These are phyloP conservation scores for Mystacides longicornis DNA, from an alignment of 2,888 invertebrate genomes.

Conservation along the genomic window DNA sequence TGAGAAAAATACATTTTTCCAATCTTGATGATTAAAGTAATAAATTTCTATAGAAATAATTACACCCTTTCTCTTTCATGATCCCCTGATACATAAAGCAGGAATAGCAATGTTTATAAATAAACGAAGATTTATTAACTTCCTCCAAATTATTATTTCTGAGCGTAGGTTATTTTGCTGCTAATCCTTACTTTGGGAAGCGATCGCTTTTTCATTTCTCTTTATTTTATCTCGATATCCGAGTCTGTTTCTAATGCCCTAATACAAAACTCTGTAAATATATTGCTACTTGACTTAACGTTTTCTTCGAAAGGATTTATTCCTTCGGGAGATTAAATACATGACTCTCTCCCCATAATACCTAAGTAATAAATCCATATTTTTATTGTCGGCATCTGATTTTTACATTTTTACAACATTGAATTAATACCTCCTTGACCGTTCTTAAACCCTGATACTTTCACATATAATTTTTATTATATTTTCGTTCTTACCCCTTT, in stretches of 20 bases:
- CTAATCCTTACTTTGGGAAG: background rate
- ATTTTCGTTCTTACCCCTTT: background rate
- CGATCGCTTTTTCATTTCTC: background rate
- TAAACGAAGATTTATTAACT: too few species aligned
- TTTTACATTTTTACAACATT: conserved; percentile 1
- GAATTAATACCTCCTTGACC: background rate
- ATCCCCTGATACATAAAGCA: too few species aligned
- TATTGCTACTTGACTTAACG: background rate
- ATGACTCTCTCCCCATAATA: background rate
- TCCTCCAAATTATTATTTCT: background rate
- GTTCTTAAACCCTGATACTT: background rate
- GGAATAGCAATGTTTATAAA: too few species aligned
- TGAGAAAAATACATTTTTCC: too few species aligned
- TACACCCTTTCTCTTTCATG: too few species aligned
- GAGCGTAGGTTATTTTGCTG: background rate
- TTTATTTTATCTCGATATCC: background rate
- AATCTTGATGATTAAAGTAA: too few species aligned
- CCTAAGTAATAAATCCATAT: background rate
- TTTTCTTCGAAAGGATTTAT: background rate
- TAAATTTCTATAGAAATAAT: too few species aligned
- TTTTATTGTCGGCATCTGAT: background rate
- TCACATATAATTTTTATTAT: background rate
- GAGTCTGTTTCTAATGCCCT: background rate
- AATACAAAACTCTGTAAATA: background rate
- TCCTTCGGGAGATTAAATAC: background rate